phyloP scores from a whole-genome alignment of 2,888 invertebrate species.

The Drosophila neutralis region DNA sequence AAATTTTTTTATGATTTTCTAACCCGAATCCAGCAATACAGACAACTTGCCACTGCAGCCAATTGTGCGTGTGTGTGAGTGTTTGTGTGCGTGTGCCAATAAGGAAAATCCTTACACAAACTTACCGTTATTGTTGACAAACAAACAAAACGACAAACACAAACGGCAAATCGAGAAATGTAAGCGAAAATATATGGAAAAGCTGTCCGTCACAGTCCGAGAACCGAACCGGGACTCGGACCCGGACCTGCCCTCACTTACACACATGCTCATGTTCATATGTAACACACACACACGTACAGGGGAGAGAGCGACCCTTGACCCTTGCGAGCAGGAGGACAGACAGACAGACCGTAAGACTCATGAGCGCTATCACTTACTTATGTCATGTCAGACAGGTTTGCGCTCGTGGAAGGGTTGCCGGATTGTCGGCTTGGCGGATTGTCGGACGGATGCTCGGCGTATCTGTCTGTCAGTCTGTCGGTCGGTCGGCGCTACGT shows the following conservation, averaged over 20 bases:
- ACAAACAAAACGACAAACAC: slow-evolving; percentile 41
- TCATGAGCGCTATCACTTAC: slow-evolving; percentile 77
- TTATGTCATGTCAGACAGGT: slow-evolving; percentile 76
- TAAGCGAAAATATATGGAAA: slow-evolving; percentile 68
- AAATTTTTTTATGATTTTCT: slow-evolving; percentile 81
- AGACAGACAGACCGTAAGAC: slow-evolving; percentile 44
- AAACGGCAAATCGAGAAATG: slow-evolving; percentile 47
- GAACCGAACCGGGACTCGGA: slow-evolving; percentile 14
- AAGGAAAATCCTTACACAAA: slow-evolving; percentile 39
- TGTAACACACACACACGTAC: slow-evolving; percentile 1
- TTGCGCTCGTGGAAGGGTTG: slow-evolving; percentile 35
- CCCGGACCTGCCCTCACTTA: slow-evolving; percentile 45
- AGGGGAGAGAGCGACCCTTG: slow-evolving; percentile 53
- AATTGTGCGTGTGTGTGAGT: slow-evolving; percentile 6
- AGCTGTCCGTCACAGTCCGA: slow-evolving; percentile 21
- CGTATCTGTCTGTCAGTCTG: background rate
- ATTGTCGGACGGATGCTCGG: slow-evolving; percentile 17
- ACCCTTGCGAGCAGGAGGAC: slow-evolving; percentile 47
- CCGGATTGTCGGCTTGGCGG: slow-evolving; percentile 29
- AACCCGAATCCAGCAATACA: slow-evolving; percentile 57
- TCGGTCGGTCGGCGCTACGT: slow-evolving; percentile 9
- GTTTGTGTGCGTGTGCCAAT: slow-evolving; percentile 30
- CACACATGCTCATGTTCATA: slow-evolving; percentile 2
- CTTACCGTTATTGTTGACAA: slow-evolving; percentile 66
- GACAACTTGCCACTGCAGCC: slow-evolving; percentile 50